Base-by-base conservation (phyloP, 2,113 vertebrate species). In the Phyllostomus discolor region DNA sequence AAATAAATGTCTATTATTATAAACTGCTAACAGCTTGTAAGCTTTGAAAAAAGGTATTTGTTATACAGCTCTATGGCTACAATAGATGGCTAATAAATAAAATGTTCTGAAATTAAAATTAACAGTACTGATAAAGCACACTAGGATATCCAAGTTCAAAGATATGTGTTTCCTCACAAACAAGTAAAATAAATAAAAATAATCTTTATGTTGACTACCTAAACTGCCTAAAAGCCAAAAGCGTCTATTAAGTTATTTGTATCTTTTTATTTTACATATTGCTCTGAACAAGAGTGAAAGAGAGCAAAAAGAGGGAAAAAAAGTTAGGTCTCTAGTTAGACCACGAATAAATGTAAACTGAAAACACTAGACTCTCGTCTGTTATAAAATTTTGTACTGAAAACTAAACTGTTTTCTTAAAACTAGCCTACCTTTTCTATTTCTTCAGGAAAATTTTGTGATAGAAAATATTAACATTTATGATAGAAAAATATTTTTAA, bases 81-180 rank as follows among this genome's bases (percentile, higher is more conserved):
- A 89, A 76, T 70, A 88, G 12, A 31, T 93, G 46, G 88, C 11
- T 69, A 83, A 88, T 33, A 67, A 26, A 57, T 5, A 73, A 66
- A 22, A 84, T 85, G 31, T 54, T 70, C 43, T 79, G 93, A 48
- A 86, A 84, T 83, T 93, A 67, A 95, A 90, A 95, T n/a, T 46
- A 72, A 59, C 28, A 95, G 15, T 41, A 35, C 28, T 66, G 35
- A 90, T 46, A 93, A 91, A 91, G 7, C 20, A 48, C 10, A 54
- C 1, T 38, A 80, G 46, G 11, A 83, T 91, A 64, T n/a, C 57
- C 17, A 79, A 79, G 6, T 67, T 93, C 35, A 91, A 94, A 31
- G 35, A 33, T 64, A 48, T 81, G 19, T 26, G 88, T 86, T 86
- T 46, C 41, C 38, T 82, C 4, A 79, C 19, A 88, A 46, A 33